Conservation (phyloP, 2,113 vertebrate species). For the Cynopterus brachyotis region DNA sequence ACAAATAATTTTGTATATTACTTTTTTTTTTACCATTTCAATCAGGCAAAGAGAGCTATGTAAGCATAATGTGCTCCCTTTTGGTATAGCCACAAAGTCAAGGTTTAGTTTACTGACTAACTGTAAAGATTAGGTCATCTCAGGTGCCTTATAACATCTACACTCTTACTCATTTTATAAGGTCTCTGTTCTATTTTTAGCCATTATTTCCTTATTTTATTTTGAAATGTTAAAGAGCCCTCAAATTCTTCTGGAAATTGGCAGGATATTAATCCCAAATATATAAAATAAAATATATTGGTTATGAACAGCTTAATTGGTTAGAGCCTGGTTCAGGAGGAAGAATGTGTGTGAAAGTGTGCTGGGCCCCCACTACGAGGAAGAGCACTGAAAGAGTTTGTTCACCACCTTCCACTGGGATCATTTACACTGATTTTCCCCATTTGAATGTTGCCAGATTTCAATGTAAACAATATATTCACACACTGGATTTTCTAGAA, state of each 20-base stretch:
- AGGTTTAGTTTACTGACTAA: neutral
- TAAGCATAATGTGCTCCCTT: neutral
- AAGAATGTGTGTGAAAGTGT: neutral
- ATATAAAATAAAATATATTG: neutral
- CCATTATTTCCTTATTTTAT: conserved; percentile 9
- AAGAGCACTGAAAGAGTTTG: neutral
- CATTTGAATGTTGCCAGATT: neutral
- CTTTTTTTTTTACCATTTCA: neutral
- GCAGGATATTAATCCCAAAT: neutral
- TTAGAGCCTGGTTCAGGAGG: neutral
- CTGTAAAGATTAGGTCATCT: neutral
- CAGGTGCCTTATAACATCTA: neutral
- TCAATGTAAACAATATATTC: neutral
- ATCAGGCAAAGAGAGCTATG: neutral
- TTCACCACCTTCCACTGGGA: neutral
- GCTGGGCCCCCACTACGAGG: neutral
- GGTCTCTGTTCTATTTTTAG: conserved; percentile 13
- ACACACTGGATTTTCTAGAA: neutral
- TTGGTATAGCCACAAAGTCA: neutral
- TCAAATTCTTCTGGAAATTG: conserved; percentile 1
- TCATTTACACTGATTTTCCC: neutral
- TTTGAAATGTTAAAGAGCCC: neutral
- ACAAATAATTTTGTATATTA: neutral
- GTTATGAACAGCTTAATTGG: neutral
- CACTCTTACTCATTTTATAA: neutral